Evolutionary conservation across 2,888 invertebrate genomes (phyloP), one percentile per base, ranked within the genome.

Genomic region (Dichetophora obliterata): DNA sequence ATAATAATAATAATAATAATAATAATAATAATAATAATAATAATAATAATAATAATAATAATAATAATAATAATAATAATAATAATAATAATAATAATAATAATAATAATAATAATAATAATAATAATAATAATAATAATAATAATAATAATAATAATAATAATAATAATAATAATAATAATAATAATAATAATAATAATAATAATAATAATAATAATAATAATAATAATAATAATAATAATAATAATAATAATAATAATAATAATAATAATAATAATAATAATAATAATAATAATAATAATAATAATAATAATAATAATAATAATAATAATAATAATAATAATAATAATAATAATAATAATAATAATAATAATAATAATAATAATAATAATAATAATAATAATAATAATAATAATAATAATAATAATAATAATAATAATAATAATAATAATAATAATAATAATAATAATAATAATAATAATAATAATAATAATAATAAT

Each of bases 281-380:
- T 52, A 52, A 52, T 52, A 52, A 52, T 52, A 52, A 52, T 52
- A 52, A 52, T 52, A 52, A 52, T 52, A 52, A 52, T 52, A 52
- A 52, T 52, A 52, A 52, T 52, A 52, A 52, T 52, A 52, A 52
- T 52, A 52, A 52, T 52, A 52, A 52, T 52, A 52, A 52, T 52
- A 52, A 52, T 52, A 52, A 52, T 52, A 52, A 52, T 5, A 52
- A 52, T 52, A 52, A 52, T 52, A 52, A 52, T 52, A 52, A 52
- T 52, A 52, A 52, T 52, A 52, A 52, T 52, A 52, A 52, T 52
- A 6, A 52, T 52, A 52, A 52, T 52, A 52, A 52, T 52, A 52
- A 52, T 52, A 6, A 52, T 52, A 52, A 52, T 52, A 52, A 52
- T 52, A 52, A 52, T 52, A 52, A 52, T 52, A 3, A 52, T 52